Percentiles rank a stretch among this genome's conserved stretches.
Conservation (phyloP, 2,888 invertebrate genomes). For the Nephrotoma appendiculata region DNA sequence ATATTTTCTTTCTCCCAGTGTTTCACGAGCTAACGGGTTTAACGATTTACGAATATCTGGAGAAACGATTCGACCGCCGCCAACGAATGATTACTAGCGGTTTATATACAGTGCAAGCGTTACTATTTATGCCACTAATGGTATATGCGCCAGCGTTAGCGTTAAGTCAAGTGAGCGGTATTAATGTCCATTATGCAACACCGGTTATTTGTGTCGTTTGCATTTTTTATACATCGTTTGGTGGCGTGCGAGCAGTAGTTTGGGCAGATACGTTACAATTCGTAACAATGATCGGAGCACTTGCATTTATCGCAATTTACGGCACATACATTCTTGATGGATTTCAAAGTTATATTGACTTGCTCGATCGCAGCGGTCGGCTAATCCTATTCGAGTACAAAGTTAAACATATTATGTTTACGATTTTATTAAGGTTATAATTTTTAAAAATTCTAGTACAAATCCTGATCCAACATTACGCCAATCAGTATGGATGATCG, state of each 20-base stretch:
- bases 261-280: constrained; percentile 35
- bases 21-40: constrained; percentile 35
- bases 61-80: constrained; percentile 22
- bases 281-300: constrained; percentile 37
- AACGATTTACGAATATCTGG: constrained; percentile 27
- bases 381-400: constrained; percentile 43
- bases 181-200: background rate
- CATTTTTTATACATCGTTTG: background rate
- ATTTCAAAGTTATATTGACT: constrained; percentile 39
- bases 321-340: constrained; percentile 33
- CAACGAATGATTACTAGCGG: constrained; percentile 21
- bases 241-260: background rate
- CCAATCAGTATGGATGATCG: constrained; percentile 44
- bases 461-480: constrained; percentile 42
- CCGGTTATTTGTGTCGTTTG: background rate
- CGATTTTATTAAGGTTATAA: no score
- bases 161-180: background rate
- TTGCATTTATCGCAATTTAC: constrained; percentile 36
- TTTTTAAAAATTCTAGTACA: constrained; percentile 32
- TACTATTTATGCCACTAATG: constrained; percentile 26
- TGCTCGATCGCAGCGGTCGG: constrained; percentile 38
- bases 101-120: constrained; percentile 20
- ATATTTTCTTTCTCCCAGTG: constrained; percentile 32
- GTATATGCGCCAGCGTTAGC: constrained; percentile 32
- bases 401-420: no score